Evolutionary conservation across 2,113 vertebrate genomes (phyloP).

Genomic region (Zootoca vivipara): DNA sequence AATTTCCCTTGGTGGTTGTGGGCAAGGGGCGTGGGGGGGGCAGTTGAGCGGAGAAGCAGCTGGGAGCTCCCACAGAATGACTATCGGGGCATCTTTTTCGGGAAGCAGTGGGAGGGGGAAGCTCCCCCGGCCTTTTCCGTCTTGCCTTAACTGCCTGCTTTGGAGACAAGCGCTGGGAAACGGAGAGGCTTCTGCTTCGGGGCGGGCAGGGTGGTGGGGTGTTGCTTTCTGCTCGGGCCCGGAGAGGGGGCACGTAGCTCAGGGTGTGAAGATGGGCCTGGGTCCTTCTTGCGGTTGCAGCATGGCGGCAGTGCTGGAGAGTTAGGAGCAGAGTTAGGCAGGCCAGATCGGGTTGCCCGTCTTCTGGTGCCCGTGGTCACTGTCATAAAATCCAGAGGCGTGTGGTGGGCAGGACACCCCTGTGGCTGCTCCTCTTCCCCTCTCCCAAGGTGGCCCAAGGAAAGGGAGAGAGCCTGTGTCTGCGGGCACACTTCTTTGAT

Average conservation of each 20-base stretch:
- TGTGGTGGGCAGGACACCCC: too few relatives aligned
- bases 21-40: neutral
- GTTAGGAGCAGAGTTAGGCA: neutral
- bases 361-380: too few relatives aligned
- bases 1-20: constrained; percentile 12
- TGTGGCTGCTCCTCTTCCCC: too few relatives aligned
- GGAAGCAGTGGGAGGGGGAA: neutral
- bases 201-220: neutral
- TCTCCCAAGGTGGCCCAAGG: too few relatives aligned
- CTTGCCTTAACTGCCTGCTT: neutral
- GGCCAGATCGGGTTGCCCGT: too few relatives aligned
- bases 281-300: neutral
- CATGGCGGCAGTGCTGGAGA: neutral
- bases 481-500: too few relatives aligned
- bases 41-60: too few relatives aligned
- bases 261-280: neutral
- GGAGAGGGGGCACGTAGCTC: neutral
- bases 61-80: neutral
- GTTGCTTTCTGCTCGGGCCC: too few relatives aligned
- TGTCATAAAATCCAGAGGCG: too few relatives aligned
- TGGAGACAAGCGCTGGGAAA: accelerated
- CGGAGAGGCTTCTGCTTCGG: too few relatives aligned
- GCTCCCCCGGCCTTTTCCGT: neutral
- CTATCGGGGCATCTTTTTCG: neutral
- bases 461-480: too few relatives aligned